Conservation (phyloP, 2,888 invertebrate species). For the Unio pictorum region DNA sequence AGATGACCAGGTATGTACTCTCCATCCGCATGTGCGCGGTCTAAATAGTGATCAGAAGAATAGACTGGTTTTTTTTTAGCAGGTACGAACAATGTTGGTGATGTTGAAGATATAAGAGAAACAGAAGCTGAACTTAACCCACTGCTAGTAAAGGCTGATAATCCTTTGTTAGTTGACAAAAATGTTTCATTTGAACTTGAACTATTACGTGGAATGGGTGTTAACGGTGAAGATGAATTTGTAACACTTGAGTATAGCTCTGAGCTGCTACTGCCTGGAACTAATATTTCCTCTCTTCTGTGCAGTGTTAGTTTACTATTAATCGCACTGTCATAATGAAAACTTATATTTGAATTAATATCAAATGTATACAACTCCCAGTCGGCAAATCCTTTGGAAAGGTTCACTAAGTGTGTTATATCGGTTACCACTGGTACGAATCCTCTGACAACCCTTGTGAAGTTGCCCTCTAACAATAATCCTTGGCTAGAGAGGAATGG, state of each 20-base stretch:
- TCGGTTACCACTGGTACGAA: neutral
- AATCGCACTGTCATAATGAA: neutral
- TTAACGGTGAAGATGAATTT: neutral
- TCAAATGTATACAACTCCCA: neutral
- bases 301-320: neutral
- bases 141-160: neutral
- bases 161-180: neutral
- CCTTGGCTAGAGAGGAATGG: slow-evolving; percentile 65
- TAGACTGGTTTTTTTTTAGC: too few relatives aligned
- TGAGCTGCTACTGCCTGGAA: neutral
- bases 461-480: neutral
- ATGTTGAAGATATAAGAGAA: slow-evolving; percentile 6
- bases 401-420: neutral
- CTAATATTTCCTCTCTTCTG: neutral
- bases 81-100: slow-evolving; percentile 3
- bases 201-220: neutral
- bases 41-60: too few relatives aligned
- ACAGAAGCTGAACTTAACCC: neutral
- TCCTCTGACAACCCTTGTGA: neutral
- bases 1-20: too few relatives aligned
- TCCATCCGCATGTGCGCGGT: too few relatives aligned
- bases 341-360: neutral
- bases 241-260: neutral
- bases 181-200: neutral
- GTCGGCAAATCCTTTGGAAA: neutral